A percentile compares a stretch with the other conserved stretches of the same genome.
Evolutionary conservation across 2,797 vertebrate species (phyloP).

Genomic region (Okamejei kenojei): DNA sequence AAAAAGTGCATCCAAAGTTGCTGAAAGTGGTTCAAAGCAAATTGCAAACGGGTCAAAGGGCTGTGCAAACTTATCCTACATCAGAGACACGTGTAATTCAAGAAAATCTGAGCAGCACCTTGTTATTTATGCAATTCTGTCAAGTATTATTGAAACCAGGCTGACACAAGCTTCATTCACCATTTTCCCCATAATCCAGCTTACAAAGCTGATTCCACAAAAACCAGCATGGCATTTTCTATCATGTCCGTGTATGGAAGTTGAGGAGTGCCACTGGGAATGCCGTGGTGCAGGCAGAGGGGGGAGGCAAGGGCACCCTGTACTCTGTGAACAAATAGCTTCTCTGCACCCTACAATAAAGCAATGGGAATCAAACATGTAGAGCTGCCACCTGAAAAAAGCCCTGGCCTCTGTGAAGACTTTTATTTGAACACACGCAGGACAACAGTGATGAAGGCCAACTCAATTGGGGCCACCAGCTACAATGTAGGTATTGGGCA

Average conservation of each 20-base stretch:
- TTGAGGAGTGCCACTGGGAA: conserved; percentile 17
- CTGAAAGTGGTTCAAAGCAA: not conserved
- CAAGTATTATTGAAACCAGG: conserved; percentile 15
- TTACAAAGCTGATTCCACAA: not conserved
- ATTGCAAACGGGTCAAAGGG: not conserved
- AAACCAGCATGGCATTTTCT: conserved; percentile 15
- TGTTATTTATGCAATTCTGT: not conserved
- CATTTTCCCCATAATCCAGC: not conserved
- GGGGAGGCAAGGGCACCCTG: conserved; percentile 27
- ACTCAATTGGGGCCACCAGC: not conserved
- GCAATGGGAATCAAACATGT: conserved; percentile 16
- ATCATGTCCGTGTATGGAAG: conserved; percentile 1
- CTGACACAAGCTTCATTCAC: not conserved
- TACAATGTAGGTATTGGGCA: not conserved
- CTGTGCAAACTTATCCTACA: conserved; percentile 21
- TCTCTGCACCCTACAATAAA: conserved; percentile 24
- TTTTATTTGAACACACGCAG: not conserved
- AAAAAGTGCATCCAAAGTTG: not conserved
- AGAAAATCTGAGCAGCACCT: not conserved
- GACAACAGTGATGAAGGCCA: not conserved
- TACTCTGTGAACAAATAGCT: conserved; percentile 36
- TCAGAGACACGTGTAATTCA: not conserved
- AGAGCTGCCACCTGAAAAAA: not conserved
- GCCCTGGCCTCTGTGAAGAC: not conserved
- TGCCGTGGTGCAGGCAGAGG: not conserved